Conservation (phyloP, 2,113 vertebrate species). For the Burhinus oedicnemus region DNA sequence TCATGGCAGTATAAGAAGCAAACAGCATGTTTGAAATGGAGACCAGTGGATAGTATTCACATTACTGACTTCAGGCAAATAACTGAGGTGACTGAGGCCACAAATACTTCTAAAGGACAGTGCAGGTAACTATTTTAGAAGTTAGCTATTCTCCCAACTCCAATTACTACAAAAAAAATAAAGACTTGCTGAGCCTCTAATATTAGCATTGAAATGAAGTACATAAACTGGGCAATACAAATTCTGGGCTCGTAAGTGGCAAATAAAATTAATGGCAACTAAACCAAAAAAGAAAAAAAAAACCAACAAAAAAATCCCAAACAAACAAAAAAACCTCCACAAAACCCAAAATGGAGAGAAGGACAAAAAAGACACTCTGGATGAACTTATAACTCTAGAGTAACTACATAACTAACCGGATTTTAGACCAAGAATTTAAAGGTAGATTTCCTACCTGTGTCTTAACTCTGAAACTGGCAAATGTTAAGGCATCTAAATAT, state of each 20-base stretch:
- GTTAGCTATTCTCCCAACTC: not conserved
- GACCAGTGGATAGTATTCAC: not conserved
- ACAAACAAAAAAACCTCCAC: too few species aligned
- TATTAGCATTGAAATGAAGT: not conserved
- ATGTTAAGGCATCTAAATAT: not conserved
- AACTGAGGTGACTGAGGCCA: not conserved
- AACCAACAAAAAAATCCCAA: too few species aligned
- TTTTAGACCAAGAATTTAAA: not conserved
- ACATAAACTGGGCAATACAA: not conserved
- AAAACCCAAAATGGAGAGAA: not conserved
- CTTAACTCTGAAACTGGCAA: not conserved
- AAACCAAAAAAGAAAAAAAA: not conserved
- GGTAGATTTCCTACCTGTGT: not conserved
- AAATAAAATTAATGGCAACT: not conserved
- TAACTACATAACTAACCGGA: not conserved
- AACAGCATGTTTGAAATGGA: not conserved
- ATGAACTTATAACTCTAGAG: not conserved
- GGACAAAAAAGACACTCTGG: not conserved
- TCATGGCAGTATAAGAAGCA: not conserved
- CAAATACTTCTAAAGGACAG: not conserved
- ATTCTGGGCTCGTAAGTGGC: not conserved
- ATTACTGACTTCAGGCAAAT: not conserved
- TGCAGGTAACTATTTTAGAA: not conserved
- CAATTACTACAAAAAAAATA: not conserved
- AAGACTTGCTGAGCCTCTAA: not conserved